Percentiles rank a stretch among this genome's conserved stretches.
Evolutionary conservation across 2,113 vertebrate species (phyloP).

Genomic region (Rattus rattus): DNA sequence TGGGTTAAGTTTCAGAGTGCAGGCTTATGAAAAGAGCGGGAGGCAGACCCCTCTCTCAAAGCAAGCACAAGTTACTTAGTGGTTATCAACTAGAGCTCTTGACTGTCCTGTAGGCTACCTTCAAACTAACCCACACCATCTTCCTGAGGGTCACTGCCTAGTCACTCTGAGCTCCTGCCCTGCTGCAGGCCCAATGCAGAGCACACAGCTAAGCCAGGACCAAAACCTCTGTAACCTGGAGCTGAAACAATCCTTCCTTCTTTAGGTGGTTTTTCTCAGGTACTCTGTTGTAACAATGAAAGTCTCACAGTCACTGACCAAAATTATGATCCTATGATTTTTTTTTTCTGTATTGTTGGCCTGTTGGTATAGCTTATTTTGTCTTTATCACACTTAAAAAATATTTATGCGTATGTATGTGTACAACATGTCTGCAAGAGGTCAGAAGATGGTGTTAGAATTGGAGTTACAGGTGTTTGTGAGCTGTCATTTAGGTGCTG

Average conservation of each 20-base stretch:
- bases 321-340: neutral
- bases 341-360: neutral
- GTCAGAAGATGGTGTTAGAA: neutral
- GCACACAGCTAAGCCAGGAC: neutral
- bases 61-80: neutral
- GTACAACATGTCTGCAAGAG: neutral
- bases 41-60: neutral
- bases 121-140: neutral
- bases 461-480: neutral
- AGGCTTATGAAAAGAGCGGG: conserved; percentile 12
- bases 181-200: neutral
- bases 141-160: neutral
- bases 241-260: neutral
- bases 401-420: neutral
- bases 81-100: neutral
- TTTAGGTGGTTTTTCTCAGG: neutral
- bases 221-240: neutral
- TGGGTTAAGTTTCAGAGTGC: conserved; percentile 9
- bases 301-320: neutral
- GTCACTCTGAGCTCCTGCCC: neutral
- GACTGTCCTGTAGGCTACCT: neutral
- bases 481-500: neutral
- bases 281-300: neutral
- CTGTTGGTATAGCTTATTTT: neutral
- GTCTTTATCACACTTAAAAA: neutral